These are phyloP conservation scores for Metopolophium dirhodum DNA, from an alignment of 1,140 invertebrate species.

Conservation along the genomic window DNA sequence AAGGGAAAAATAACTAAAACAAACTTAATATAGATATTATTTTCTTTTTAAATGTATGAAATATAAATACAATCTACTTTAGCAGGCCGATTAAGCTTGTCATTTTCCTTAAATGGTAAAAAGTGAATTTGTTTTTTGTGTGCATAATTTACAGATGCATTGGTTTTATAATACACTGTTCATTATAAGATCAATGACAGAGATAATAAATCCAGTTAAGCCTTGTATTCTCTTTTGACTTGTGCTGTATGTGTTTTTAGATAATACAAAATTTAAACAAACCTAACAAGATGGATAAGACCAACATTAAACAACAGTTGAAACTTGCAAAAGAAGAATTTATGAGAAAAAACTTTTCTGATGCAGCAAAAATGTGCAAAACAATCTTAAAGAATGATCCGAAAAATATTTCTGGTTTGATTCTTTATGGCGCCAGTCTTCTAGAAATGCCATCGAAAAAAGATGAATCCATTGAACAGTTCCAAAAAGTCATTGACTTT, in stretches of 20 bases:
- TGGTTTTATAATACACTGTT: not conserved
- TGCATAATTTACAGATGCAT: not conserved
- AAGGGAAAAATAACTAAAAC: not conserved
- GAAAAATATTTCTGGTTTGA: slow-evolving; percentile 30
- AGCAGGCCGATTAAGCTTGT: not conserved
- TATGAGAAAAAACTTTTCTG: slow-evolving; percentile 45
- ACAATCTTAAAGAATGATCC: not conserved
- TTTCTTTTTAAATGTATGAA: not conserved
- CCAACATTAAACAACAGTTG: slow-evolving; percentile 42
- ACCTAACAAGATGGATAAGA: slow-evolving; percentile 50
- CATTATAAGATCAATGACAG: not conserved
- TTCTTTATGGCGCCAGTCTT: slow-evolving; percentile 32
- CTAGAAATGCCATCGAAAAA: slow-evolving; percentile 46
- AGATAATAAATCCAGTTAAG: not conserved
- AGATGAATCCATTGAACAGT: slow-evolving; percentile 38
- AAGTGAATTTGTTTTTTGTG: not conserved
- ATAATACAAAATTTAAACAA: slow-evolving; percentile 14
- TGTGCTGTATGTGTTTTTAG: slow-evolving; percentile 38
- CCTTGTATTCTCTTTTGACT: not conserved
- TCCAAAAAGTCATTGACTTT: slow-evolving; percentile 40
- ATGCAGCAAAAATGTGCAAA: slow-evolving; percentile 22
- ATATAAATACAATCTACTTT: not conserved
- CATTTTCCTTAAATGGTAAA: not conserved
- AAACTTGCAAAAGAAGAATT: slow-evolving; percentile 53
- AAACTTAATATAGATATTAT: not conserved